These are phyloP conservation scores for Temnothorax curvispinosus DNA, from an alignment of 1,140 invertebrate genomes.

Conservation along the genomic window DNA sequence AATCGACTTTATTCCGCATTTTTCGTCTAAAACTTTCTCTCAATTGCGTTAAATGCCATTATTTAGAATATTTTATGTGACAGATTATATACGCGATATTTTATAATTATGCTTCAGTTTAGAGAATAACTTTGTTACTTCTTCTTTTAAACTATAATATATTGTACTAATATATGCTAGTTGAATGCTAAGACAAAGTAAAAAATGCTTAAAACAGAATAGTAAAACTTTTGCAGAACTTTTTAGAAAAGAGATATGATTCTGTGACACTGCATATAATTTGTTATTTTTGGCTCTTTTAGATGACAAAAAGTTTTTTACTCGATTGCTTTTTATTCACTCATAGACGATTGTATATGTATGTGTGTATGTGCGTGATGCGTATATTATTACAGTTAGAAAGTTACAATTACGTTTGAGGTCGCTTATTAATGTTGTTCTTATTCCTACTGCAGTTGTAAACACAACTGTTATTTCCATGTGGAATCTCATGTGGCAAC, in stretches of 20 bases:
- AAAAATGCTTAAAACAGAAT: neutral
- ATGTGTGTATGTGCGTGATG: neutral
- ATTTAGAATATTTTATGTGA: neutral
- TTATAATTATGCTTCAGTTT: slow-evolving; percentile 4
- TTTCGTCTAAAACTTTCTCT: slow-evolving; percentile 3
- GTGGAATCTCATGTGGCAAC: slow-evolving; percentile 14
- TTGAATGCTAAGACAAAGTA: neutral
- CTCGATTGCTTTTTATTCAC: neutral
- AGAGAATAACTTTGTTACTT: neutral
- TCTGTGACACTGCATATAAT: neutral
- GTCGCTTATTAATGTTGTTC: slow-evolving; percentile 32
- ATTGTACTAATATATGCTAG: too few species aligned
- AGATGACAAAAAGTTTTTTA: neutral
- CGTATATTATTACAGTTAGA: slow-evolving; percentile 33
- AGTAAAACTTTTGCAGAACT: neutral
- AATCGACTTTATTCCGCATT: neutral
- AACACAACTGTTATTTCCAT: slow-evolving; percentile 33
- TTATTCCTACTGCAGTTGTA: slow-evolving; percentile 29
- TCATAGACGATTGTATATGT: neutral
- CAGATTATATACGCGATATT: neutral
- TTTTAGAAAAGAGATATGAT: neutral
- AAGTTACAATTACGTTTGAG: slow-evolving; percentile 11
- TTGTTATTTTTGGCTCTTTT: neutral
- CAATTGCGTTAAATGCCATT: neutral
- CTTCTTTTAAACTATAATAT: slow-evolving; percentile 7